Conservation (phyloP, 2,888 invertebrate genomes). For the Toxonevra muliebris region DNA sequence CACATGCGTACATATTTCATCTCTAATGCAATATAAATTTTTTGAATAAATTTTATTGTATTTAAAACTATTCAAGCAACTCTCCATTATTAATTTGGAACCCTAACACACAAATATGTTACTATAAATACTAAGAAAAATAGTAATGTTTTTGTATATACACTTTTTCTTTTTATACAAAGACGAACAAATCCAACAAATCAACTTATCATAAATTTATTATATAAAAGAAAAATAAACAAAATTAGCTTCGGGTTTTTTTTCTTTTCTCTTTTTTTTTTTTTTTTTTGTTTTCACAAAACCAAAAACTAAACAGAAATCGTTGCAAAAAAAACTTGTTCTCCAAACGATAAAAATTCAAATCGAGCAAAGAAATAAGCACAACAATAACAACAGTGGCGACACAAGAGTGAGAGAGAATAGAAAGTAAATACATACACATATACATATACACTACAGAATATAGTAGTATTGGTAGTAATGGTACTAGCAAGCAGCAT, state of each 20-base stretch:
- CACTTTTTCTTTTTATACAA: no score
- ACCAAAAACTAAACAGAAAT: background rate
- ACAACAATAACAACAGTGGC: background rate
- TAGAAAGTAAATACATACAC: background rate
- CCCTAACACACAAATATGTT: no score
- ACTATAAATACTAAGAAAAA: no score
- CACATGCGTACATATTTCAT: no score
- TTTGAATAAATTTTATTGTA: no score
- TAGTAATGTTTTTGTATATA: no score
- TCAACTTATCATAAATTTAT: background rate
- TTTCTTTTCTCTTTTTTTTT: no score
- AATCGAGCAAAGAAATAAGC: slow-evolving; percentile 41
- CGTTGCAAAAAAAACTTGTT: slow-evolving; percentile 8
- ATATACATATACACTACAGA: background rate
- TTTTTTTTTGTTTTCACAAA: no score
- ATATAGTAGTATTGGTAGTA: background rate
- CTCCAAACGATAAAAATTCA: slow-evolving; percentile 50
- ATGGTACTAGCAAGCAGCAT: background rate
- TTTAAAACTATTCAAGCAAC: no score
- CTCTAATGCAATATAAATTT: no score
- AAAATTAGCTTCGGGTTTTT: background rate
- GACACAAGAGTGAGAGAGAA: background rate
- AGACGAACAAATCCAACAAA: no score
- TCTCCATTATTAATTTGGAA: no score
- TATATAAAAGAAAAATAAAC: slow-evolving; percentile 1